Conservation (phyloP, 2,797 vertebrate genomes). For the Novumbra hubbsi region DNA sequence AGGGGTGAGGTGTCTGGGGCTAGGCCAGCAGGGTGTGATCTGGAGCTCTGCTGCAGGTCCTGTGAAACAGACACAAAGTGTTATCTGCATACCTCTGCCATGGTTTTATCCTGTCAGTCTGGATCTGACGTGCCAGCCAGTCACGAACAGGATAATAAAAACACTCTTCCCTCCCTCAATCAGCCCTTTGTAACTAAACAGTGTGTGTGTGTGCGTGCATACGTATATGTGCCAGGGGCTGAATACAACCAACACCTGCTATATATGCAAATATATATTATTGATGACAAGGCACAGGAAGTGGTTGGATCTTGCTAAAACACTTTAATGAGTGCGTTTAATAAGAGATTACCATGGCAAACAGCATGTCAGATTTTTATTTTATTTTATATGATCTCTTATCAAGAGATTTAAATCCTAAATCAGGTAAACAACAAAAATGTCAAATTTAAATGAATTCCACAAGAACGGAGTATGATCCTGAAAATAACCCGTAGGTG, state of each 20-base stretch:
- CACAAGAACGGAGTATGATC: not conserved
- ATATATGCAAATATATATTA: not conserved
- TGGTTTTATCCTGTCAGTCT: conserved; percentile 18
- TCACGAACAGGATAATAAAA: conserved; percentile 5
- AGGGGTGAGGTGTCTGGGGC: not conserved
- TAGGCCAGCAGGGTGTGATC: conserved; percentile 29
- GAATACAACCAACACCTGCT: not conserved
- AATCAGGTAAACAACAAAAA: too few species aligned
- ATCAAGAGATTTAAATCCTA: not conserved
- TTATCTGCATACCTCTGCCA: not conserved
- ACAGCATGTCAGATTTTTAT: not conserved
- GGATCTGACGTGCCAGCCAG: conserved; percentile 11
- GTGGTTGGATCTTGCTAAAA: not conserved
- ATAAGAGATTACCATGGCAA: too few species aligned
- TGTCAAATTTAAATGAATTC: too few species aligned
- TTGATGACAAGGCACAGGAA: not conserved
- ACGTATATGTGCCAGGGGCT: not conserved
- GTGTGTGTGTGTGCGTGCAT: conserved; percentile 5
- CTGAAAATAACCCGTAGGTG: conserved; percentile 9
- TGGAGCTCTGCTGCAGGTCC: conserved; percentile 29
- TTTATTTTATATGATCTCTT: not conserved
- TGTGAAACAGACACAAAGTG: conserved; percentile 16
- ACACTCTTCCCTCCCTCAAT: not conserved
- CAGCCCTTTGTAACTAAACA: not conserved
- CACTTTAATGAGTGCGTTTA: not conserved